phyloP scores from a whole-genome alignment of 2,797 vertebrate species.

The Malacoctenus gilli region DNA sequence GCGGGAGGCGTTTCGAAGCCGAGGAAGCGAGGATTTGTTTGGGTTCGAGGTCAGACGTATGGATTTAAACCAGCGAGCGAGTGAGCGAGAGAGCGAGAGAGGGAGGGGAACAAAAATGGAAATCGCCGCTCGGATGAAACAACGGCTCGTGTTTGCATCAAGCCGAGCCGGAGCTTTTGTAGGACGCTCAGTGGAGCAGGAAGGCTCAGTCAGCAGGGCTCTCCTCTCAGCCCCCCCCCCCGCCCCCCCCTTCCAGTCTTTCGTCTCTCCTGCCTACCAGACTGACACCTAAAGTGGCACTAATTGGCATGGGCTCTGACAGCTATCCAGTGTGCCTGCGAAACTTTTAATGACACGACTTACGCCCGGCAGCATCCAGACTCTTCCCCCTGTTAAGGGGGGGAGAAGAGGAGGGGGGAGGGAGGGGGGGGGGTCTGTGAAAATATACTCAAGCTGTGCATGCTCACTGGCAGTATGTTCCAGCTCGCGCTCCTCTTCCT shows the following conservation, averaged over 20 bases:
- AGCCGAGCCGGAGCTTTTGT: constrained; percentile 38
- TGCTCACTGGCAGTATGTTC: constrained; percentile 55
- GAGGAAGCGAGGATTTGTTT: constrained; percentile 11
- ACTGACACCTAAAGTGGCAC: constrained; percentile 82
- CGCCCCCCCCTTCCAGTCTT: constrained; percentile 49
- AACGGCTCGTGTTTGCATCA: constrained; percentile 38
- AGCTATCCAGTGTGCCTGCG: constrained; percentile 71
- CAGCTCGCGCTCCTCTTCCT: constrained; percentile 28
- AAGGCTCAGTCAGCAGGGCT: constrained; percentile 66
- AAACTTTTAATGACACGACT: constrained; percentile 80
- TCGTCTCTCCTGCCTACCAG: constrained; percentile 66
- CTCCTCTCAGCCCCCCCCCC: constrained; percentile 57
- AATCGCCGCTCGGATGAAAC: constrained; percentile 10
- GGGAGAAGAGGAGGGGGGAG: too few species aligned
- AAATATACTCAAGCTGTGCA: constrained; percentile 68
- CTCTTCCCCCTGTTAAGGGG: constrained; percentile 54
- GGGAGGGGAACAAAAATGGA: constrained; percentile 37
- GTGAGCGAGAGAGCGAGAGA: too few species aligned
- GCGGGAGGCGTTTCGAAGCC: constrained; percentile 1
- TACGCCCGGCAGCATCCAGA: constrained; percentile 67
- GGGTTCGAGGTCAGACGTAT: constrained; percentile 5
- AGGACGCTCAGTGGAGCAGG: constrained; percentile 69
- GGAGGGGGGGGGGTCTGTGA: constrained; percentile 60
- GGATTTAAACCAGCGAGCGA: constrained; percentile 22
- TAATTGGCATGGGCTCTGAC: constrained; percentile 82